phyloP scores from a whole-genome alignment of 1,140 invertebrate genomes.

The Musca vetustissima region DNA sequence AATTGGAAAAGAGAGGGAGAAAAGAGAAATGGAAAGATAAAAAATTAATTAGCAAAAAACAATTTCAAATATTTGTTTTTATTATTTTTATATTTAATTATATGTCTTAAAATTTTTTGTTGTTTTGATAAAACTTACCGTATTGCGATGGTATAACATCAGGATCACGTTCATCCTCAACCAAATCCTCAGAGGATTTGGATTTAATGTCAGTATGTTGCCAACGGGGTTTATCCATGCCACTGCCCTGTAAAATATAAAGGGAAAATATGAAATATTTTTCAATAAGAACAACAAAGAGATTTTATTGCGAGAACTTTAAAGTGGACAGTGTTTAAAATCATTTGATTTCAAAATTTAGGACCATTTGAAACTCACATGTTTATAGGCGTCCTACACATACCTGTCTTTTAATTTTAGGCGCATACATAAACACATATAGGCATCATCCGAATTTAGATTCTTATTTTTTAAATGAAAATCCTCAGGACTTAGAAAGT shows the following conservation, averaged over 20 bases:
- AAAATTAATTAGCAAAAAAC: constrained; percentile 8
- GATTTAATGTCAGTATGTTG: constrained; percentile 55
- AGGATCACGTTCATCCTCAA: constrained; percentile 67
- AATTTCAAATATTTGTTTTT: not conserved
- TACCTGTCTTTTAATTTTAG: no score
- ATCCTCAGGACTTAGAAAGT: no score
- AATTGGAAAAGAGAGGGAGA: constrained; percentile 8
- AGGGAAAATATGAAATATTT: not conserved
- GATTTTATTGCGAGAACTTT: no score
- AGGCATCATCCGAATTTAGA: no score
- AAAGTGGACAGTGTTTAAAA: no score
- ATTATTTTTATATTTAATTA: no score
- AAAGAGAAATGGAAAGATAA: constrained; percentile 36
- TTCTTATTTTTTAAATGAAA: no score
- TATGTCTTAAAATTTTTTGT: no score
- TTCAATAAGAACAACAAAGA: not conserved
- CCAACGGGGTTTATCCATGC: constrained; percentile 53
- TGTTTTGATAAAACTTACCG: constrained; percentile 61
- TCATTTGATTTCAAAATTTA: no score
- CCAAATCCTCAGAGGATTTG: constrained; percentile 52
- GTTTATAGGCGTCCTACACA: no score
- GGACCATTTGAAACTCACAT: no score
- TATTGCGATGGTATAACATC: constrained; percentile 75
- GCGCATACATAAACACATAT: no score
- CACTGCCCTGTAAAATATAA: constrained; percentile 35